Evolutionary conservation across 2,888 invertebrate species (phyloP).

Genomic region (Athalia rosae): DNA sequence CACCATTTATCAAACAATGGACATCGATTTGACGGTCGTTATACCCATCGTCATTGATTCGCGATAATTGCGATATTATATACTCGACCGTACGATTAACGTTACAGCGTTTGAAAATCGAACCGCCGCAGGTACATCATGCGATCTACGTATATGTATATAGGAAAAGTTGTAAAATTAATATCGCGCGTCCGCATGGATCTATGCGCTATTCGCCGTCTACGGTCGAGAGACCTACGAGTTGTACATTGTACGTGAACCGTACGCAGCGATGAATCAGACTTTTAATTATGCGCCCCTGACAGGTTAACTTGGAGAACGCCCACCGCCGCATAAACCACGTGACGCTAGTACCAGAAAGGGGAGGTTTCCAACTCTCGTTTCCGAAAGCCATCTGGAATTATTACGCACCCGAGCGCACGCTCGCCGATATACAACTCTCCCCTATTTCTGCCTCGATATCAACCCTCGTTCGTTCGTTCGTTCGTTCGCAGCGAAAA

Average conservation of each 20-base stretch:
- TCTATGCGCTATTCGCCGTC: too few species aligned
- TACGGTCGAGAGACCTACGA: neutral
- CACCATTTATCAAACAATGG: too few species aligned
- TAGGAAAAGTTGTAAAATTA: too few species aligned
- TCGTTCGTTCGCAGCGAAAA: neutral
- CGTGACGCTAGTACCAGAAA: slow-evolving; percentile 15
- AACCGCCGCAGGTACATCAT: too few species aligned
- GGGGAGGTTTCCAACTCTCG: slow-evolving; percentile 17
- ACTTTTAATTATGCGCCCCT: slow-evolving; percentile 37
- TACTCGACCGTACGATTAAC: too few species aligned
- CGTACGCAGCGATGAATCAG: slow-evolving; percentile 21
- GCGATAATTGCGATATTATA: too few species aligned
- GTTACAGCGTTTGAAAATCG: too few species aligned
- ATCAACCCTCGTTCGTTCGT: neutral
- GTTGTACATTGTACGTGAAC: neutral
- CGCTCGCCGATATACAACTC: neutral
- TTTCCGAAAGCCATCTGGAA: slow-evolving; percentile 8
- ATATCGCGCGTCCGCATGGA: too few species aligned
- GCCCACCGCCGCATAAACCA: slow-evolving; percentile 14
- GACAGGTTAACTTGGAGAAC: slow-evolving; percentile 20
- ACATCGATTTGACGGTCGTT: too few species aligned
- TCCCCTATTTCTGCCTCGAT: too few species aligned
- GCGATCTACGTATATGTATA: too few species aligned
- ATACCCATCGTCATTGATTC: too few species aligned
- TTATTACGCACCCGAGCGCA: slow-evolving; percentile 6